Evolutionary conservation across 2,797 vertebrate genomes (phyloP).

Genomic region (Mycteria americana): DNA sequence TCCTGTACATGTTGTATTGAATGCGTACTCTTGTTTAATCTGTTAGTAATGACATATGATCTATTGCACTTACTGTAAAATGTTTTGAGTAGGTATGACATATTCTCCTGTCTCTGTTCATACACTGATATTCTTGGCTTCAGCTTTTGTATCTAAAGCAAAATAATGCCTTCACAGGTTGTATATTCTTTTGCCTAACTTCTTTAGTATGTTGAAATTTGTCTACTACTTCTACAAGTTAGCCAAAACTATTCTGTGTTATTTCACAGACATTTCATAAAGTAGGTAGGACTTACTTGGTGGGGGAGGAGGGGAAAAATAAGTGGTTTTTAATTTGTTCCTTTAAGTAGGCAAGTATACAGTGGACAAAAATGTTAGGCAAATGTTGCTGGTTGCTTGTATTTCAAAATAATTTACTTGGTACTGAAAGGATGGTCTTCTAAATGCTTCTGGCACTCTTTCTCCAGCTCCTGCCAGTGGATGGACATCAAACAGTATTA

Average conservation of each 20-base stretch:
- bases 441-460: background rate
- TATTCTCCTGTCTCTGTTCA: background rate
- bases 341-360: background rate
- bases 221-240: background rate
- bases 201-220: conserved; percentile 15
- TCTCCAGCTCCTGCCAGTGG: conserved; percentile 79
- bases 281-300: background rate
- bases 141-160: conserved; percentile 7
- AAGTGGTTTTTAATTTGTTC: background rate
- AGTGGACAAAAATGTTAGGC: background rate
- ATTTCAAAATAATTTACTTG: background rate
- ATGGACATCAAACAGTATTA: conserved; percentile 72
- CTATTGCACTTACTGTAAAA: background rate
- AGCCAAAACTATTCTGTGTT: background rate
- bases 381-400: background rate
- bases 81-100: conserved; percentile 1
- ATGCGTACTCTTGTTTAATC: background rate
- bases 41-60: background rate
- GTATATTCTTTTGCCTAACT: background rate
- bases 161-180: conserved; percentile 1
- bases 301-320: background rate
- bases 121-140: background rate
- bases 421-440: background rate
- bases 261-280: background rate
- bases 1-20: background rate